These are phyloP conservation scores for Brachionus rubens DNA, from an alignment of 1,140 invertebrate genomes.

Conservation along the genomic window DNA sequence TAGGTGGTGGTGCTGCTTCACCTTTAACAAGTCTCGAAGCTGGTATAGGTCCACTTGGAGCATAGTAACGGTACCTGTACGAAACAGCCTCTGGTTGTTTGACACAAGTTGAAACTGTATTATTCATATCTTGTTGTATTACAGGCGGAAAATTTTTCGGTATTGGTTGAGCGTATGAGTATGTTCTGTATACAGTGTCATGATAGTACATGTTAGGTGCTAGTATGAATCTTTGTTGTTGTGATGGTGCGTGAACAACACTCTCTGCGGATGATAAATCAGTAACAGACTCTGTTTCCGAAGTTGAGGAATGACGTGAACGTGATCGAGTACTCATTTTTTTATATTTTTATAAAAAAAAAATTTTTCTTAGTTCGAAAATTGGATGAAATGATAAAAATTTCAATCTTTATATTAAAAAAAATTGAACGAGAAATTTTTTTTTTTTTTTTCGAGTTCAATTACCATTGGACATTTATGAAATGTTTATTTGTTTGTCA, in stretches of 20 bases:
- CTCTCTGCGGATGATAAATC: conserved; percentile 1
- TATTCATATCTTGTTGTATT: neutral
- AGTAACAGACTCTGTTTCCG: neutral
- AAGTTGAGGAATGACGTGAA: neutral
- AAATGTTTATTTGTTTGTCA: conserved; percentile 43
- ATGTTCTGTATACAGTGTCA: conserved; percentile 6
- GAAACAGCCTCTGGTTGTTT: neutral
- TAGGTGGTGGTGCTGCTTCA: neutral
- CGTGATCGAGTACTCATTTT: neutral
- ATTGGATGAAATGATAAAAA: conserved; percentile 31
- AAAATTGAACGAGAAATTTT: neutral
- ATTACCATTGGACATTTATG: conserved; percentile 39
- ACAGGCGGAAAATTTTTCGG: neutral
- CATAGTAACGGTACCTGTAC: conserved; percentile 5
- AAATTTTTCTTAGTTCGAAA: neutral
- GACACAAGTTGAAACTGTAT: neutral
- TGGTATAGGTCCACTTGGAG: neutral
- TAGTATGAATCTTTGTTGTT: conserved; percentile 1
- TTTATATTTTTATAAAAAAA: neutral
- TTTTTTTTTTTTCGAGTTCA: neutral
- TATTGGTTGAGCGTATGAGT: neutral
- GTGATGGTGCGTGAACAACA: neutral
- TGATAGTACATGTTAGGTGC: conserved; percentile 25
- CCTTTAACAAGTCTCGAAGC: neutral
- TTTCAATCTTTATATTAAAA: conserved; percentile 33